These are phyloP conservation scores for Neolamprologus longior DNA, from an alignment of 2,113 vertebrate species.

Conservation along the genomic window DNA sequence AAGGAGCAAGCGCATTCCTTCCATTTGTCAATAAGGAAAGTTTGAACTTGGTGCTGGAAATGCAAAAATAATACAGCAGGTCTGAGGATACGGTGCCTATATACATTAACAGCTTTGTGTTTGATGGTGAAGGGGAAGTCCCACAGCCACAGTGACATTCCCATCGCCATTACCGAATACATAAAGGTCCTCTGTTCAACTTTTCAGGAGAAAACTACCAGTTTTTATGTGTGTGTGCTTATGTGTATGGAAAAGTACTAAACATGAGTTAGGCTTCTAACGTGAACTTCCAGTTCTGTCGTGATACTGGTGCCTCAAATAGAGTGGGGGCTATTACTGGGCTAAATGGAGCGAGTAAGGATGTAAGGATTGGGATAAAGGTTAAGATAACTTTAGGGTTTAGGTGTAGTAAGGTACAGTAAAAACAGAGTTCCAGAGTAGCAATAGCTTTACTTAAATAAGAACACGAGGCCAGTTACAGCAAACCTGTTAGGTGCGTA, in stretches of 20 bases:
- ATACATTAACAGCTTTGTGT: neutral
- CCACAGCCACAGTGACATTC: neutral
- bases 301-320: neutral
- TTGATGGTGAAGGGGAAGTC: neutral
- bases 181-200: slow-evolving; percentile 10
- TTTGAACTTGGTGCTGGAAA: neutral
- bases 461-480: neutral
- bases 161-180: neutral
- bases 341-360: neutral
- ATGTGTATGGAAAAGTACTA: neutral
- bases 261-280: neutral
- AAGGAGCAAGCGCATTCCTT: neutral
- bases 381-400: neutral
- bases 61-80: neutral
- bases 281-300: neutral
- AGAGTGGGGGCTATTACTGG: neutral
- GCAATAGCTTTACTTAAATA: neutral
- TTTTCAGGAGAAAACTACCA: neutral
- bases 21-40: neutral
- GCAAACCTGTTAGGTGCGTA: neutral
- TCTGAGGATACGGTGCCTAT: neutral
- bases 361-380: neutral
- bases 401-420: neutral
- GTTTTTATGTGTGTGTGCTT: neutral
- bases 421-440: neutral